phyloP scores from a whole-genome alignment of 2,113 vertebrate genomes.

The Rhombomys opimus region DNA sequence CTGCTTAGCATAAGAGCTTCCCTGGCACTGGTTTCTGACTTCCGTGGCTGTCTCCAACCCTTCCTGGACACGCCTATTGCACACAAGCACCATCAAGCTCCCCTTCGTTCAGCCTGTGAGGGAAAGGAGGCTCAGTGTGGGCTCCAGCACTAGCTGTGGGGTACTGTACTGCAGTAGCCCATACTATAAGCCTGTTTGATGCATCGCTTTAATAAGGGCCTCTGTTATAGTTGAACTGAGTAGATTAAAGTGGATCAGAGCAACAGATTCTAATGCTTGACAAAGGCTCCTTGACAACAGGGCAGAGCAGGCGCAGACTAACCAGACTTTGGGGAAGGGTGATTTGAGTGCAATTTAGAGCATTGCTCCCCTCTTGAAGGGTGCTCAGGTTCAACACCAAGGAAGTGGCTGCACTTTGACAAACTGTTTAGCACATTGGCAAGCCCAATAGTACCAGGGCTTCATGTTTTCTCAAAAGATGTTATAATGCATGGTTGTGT shows the following conservation, averaged over 20 bases:
- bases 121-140: background rate
- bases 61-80: background rate
- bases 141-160: background rate
- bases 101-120: background rate
- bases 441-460: background rate
- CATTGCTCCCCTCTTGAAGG: background rate
- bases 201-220: background rate
- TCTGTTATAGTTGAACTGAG: background rate
- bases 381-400: background rate
- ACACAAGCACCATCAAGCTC: background rate
- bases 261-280: background rate
- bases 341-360: background rate
- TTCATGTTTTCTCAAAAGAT: background rate
- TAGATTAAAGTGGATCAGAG: background rate
- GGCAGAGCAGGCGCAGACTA: background rate
- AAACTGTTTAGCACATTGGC: background rate
- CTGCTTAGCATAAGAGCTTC: background rate
- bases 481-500: background rate
- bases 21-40: background rate
- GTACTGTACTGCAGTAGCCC: too few species aligned
- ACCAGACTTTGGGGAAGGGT: rapidly evolving
- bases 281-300: background rate
- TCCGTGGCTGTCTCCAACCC: background rate
- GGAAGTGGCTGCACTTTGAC: background rate
- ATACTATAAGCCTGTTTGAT: background rate